Base-by-base conservation (phyloP, 2,888 invertebrate genomes). In the Halictus ligatus region DNA sequence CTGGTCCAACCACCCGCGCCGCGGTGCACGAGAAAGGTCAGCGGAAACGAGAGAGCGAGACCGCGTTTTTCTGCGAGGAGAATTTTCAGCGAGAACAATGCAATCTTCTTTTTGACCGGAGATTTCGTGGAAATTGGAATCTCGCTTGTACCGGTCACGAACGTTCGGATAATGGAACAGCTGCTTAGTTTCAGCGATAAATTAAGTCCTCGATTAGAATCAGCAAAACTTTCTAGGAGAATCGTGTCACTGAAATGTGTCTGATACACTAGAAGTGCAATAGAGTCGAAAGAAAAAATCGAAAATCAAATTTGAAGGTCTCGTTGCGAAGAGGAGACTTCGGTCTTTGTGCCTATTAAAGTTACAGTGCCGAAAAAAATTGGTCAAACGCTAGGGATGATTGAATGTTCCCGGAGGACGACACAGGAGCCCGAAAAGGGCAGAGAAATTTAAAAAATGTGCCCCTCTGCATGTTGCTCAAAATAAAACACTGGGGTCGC, bases 1-100 rank as follows among this genome's bases (percentile, higher is more conserved):
- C n/a, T 15, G 60, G 25, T 75, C 75, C 75, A 75, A 60, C 40
- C 58, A 18, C 54, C 18, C 21, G 7, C 50, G 50, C 50, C 54
- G 21, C 54, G 21, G 21, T 15, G 21, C 21, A 54, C 21, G 54
- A 18, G 10, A 54, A 54, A 21, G 54, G n/a, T 54, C 54, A 54
- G 21, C 54, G 54, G 54, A 54, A 54, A 54, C 21, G 54, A 21
- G 54, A n/a, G 54, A 3, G 21, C 54, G 54, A 54, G 21, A 21
- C 54, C 54, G 1, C 35, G 1, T 43, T 43, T 43, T 43, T 43
- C 43, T 43, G 43, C 43, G 8, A 1, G 43, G 8, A 43, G 43
- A 43, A 43, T 43, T 43, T 40, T 43, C 5, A 8, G 1, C 43
- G 43, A 43, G 43, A 43, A 43, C 8, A 7, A 43, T 43, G 8